Base-by-base conservation (phyloP, 2,113 vertebrate species). In the Chroicocephalus ridibundus region DNA sequence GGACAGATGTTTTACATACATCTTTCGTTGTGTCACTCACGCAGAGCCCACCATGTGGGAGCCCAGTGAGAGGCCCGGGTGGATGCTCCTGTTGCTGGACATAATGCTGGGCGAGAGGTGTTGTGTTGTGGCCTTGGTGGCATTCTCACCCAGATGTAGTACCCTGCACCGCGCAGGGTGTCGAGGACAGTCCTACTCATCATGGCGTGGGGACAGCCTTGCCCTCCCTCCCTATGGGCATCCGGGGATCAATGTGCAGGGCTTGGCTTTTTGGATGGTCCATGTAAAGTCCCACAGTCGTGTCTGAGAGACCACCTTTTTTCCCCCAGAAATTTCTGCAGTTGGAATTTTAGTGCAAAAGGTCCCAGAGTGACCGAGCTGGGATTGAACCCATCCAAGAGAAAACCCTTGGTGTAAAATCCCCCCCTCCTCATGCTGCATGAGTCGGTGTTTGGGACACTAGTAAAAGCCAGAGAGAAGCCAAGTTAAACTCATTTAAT, bases 191-290 rank as follows among this genome's bases (percentile, higher is more conserved):
- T 46, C 44, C 64, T 69, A 0, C 24, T 49, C 34, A 20, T 15
- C 0, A 0, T 3, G 1, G 13, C 0, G 1, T 36, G 40, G 31
- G 44, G 16, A 46, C 36, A 65, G 27, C 15, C 22, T 44, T n/a
- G 61, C n/a, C 36, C n/a, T 72, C 54, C 34, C 14, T 87, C 40
- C 12, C 0, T 0, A 6, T 10, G 13, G 38, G 11, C 38, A 91
- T 47, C 76, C 55, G 58, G 15, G 19, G 5, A 13, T 58, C 15
- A 22, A 25, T 0, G 0, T 22, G 17, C 29, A 24, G 54, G 25
- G 20, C 29, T 51, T 38, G n/a, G 44, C 49, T 57, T 89, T 95
- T 85, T n/a, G 18, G 1, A 5, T 64, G 24, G 7, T 54, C 58
- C 18, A 0, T 62, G 18, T 79, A 32, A 69, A 91, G 29, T 72